Evolutionary conservation across 2,797 vertebrate genomes (phyloP), one percentile per base, ranked within the genome.

Genomic region (Lemur catta): DNA sequence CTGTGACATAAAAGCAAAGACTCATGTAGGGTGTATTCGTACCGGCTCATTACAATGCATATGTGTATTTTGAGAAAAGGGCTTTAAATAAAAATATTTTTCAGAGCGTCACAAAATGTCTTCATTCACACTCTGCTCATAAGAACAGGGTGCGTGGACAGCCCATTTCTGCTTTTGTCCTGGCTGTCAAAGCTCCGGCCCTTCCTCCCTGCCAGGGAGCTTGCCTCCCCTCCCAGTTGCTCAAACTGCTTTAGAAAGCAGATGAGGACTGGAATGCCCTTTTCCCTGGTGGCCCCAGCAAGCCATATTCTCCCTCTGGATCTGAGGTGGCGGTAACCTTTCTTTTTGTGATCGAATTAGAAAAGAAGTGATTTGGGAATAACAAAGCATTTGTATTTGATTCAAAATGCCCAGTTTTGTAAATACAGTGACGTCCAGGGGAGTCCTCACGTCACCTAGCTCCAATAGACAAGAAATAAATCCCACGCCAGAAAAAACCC

Each of bases 291-390:
- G 4, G 57, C 69, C 28, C 41, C 63, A 61, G 33, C n/a, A 85
- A 92, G 63, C 50, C 9, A 4, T 8, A 22, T 13, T 61, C 4
- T 61, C 41, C 74, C 20, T 86, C 59, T 38, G 41, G 69, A 50
- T 75, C 69, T 38, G 41, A 75, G 76, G 33, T 43, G 30, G 20
- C 43, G 75, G 91, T 80, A 35, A 41, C 55, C 48, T 89, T 92
- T 50, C 79, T 94, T 93, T 91, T 46, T 93, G 81, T 82, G 88
- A 78, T 84, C 81, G 41, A 18, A 50, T 80, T 67, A 69, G 43
- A 93, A 89, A 84, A n/a, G 35, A 92, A 84, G 43, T 76, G 38
- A 95, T 93, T 78, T 89, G 82, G 61, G 12, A 87, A 81, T 84
- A 82, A 61, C 33, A 82, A 28, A 14, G 17, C 18, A 35, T 93